Conservation (phyloP, 2,113 vertebrate genomes). For the Triplophysa dalaica region DNA sequence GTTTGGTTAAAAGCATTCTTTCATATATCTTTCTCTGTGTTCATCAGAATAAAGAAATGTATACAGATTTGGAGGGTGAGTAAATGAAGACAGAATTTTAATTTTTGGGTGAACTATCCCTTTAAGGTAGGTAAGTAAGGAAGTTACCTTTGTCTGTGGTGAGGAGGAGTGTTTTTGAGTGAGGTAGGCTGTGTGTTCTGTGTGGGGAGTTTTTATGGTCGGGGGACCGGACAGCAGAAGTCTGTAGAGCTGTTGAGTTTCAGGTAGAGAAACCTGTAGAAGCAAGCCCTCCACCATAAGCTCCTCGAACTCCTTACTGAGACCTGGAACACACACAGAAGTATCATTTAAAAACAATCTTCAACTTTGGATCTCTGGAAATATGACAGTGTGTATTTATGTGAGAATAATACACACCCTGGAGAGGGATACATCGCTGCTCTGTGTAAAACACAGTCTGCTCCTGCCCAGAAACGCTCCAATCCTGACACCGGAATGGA, state of each 20-base stretch:
- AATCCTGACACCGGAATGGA: constrained; percentile 77
- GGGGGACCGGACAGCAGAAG: constrained; percentile 78
- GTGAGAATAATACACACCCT: constrained; percentile 73
- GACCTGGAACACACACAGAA: constrained; percentile 65
- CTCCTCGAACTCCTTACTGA: constrained; percentile 86
- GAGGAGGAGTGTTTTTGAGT: constrained; percentile 63
- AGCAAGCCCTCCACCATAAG: constrained; percentile 94
- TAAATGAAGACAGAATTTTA: no score
- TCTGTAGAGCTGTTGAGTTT: constrained; percentile 87
- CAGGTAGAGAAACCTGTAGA: constrained; percentile 88
- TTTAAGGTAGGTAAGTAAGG: no score
- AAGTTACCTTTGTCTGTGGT: constrained; percentile 61
- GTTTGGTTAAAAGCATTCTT: no score
- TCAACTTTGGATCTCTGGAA: not conserved
- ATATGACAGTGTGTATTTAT: not conserved
- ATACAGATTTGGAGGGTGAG: no score
- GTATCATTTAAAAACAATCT: not conserved
- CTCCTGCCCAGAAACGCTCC: constrained; percentile 79
- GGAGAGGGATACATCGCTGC: constrained; percentile 86
- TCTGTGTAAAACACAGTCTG: constrained; percentile 86
- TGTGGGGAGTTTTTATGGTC: constrained; percentile 50
- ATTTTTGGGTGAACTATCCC: no score
- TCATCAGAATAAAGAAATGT: no score
- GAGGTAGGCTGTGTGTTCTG: constrained; percentile 63
- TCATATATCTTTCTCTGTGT: no score